Conservation (phyloP, 2,113 vertebrate genomes). For the Xenopus tropicalis region UCB_Xtro_10.0 CM004448.2:42201501-42202000, state of each 20-base stretch:
- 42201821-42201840: not conserved
- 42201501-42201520: constrained; percentile 98
- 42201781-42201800: not conserved
- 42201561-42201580: constrained; percentile 93
- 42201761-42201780: constrained; percentile 27
- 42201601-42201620: constrained; percentile 65
- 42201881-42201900: too few relatives aligned
- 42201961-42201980: too few relatives aligned
- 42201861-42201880: too few relatives aligned
- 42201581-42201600: constrained; percentile 96
- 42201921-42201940: too few relatives aligned
- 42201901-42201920: too few relatives aligned
- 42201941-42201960: too few relatives aligned
- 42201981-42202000: too few relatives aligned
- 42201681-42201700: constrained; percentile 26
- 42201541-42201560: constrained; percentile 95
- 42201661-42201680: not conserved
- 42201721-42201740: constrained; percentile 22
- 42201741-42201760: too few relatives aligned
- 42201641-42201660: not conserved
- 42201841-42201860: not conserved
- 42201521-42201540: constrained; percentile 96
- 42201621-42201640: not conserved
- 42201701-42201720: constrained; percentile 34
- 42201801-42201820: not conserved